Evolutionary conservation across 2,797 vertebrate genomes (phyloP).

Genomic region (Diplodus sargus): DNA sequence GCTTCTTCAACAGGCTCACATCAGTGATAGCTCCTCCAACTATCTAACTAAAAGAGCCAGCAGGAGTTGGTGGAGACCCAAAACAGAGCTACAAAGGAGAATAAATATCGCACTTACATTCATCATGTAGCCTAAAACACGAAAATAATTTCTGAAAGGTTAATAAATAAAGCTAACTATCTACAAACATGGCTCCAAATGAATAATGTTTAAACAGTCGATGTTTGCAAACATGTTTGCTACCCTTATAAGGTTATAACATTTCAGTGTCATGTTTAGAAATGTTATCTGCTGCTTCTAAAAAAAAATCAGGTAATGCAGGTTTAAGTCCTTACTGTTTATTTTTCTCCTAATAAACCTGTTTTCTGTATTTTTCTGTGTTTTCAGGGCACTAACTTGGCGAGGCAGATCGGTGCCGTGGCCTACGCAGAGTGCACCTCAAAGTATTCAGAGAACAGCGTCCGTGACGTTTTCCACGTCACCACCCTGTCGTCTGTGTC

Average conservation of each 20-base stretch:
- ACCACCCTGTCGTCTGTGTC: constrained; percentile 91
- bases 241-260: background rate
- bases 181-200: background rate
- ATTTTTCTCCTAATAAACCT: background rate
- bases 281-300: background rate
- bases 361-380: constrained; percentile 11
- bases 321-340: background rate
- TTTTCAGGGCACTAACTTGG: constrained; percentile 89
- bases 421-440: constrained; percentile 95
- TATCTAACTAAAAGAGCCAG: too few relatives aligned
- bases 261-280: background rate
- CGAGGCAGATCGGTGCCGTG: constrained; percentile 92
- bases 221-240: background rate
- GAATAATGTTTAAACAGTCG: background rate
- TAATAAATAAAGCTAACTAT: too few relatives aligned
- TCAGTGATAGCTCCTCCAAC: too few relatives aligned
- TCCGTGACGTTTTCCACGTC: constrained; percentile 94
- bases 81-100: background rate
- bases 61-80: background rate
- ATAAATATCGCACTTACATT: background rate
- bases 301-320: background rate
- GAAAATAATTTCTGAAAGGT: too few relatives aligned
- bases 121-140: too few relatives aligned
- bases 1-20: too few relatives aligned
- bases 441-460: constrained; percentile 94